phyloP scores from a whole-genome alignment of 1,140 invertebrate genomes.

The Micrasema minimum region DNA sequence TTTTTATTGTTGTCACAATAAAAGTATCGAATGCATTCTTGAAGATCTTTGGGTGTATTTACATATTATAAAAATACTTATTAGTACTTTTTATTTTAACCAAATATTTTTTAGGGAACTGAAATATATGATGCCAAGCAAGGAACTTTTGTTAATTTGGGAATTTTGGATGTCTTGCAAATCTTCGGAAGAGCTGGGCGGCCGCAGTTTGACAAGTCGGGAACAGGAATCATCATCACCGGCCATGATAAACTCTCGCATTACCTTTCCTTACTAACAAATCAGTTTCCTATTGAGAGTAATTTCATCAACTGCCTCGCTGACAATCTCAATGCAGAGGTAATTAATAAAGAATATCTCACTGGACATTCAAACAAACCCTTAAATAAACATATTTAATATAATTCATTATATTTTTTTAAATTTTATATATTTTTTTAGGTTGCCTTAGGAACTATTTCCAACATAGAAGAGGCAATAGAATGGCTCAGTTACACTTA shows the following conservation, averaged over 20 bases:
- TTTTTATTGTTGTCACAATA: too few species aligned
- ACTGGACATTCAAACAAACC: background rate
- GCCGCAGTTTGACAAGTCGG: slow-evolving; percentile 92
- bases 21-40: too few species aligned
- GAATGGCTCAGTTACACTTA: slow-evolving; percentile 99
- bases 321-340: slow-evolving; percentile 99
- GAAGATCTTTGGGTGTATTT: too few species aligned
- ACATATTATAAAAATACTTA: too few species aligned
- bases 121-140: slow-evolving; percentile 97
- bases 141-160: slow-evolving; percentile 93
- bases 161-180: slow-evolving; percentile 97
- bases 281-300: slow-evolving; percentile 98
- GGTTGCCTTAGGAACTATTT: slow-evolving; percentile 93
- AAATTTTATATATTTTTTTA: slow-evolving; percentile 56
- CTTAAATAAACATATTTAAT: slow-evolving; percentile 30
- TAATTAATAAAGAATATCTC: slow-evolving; percentile 59
- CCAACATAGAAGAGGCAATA: slow-evolving; percentile 95
- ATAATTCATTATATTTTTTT: slow-evolving; percentile 35
- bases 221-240: slow-evolving; percentile 97
- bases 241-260: slow-evolving; percentile 91
- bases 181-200: slow-evolving; percentile 98
- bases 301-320: slow-evolving; percentile 92
- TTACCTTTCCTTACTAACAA: slow-evolving; percentile 93
- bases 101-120: slow-evolving; percentile 82
- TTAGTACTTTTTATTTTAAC: too few species aligned